A percentile compares a stretch with the other conserved stretches of the same genome.
phyloP scores from a whole-genome alignment of 1,140 invertebrate genomes.

The Polypedilum pembai region DNA sequence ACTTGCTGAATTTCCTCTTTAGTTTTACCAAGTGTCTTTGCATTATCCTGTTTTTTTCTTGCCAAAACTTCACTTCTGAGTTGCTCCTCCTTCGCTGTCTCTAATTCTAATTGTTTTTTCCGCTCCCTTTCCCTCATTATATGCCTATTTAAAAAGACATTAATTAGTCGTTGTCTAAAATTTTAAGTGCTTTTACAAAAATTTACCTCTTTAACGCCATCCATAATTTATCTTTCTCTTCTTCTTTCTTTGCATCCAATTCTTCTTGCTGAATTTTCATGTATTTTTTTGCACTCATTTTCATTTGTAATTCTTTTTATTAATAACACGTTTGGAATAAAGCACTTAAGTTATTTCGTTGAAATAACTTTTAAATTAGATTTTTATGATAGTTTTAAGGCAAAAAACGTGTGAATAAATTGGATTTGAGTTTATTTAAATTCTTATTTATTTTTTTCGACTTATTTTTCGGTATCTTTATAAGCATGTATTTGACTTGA shows the following conservation, averaged over 20 bases:
- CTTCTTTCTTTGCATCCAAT: background rate
- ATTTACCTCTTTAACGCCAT: background rate
- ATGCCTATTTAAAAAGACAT: background rate
- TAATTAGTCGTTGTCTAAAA: background rate
- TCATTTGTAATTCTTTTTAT: too few species aligned
- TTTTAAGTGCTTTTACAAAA: background rate
- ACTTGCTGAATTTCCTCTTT: background rate
- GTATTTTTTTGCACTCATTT: slow-evolving; percentile 20
- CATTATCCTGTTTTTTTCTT: slow-evolving; percentile 4
- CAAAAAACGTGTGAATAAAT: too few species aligned
- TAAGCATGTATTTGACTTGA: too few species aligned
- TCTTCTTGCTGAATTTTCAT: background rate
- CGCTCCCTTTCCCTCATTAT: background rate
- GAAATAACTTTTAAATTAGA: too few species aligned
- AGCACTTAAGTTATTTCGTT: too few species aligned
- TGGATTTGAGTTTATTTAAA: too few species aligned
- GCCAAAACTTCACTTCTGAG: background rate
- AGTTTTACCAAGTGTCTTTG: background rate
- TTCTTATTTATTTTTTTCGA: too few species aligned
- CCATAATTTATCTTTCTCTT: background rate
- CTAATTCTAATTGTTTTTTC: background rate
- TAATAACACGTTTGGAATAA: too few species aligned
- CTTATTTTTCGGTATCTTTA: too few species aligned
- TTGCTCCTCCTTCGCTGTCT: slow-evolving; percentile 9
- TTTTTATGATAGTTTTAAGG: too few species aligned